phyloP scores from a whole-genome alignment of 2,797 vertebrate species.

The Eospalax fontanierii region DNA sequence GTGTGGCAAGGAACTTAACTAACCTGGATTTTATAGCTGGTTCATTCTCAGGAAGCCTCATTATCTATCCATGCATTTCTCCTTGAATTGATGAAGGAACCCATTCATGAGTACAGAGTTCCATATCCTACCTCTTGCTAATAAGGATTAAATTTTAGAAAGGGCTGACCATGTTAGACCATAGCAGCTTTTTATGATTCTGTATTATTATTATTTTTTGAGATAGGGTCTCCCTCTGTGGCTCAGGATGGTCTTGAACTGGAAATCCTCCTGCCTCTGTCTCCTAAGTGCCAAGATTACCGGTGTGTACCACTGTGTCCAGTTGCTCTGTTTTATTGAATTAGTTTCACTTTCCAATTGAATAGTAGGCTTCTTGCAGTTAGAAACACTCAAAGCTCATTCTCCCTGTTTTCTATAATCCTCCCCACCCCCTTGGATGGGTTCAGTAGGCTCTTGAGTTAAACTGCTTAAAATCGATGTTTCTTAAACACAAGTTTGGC shows the following conservation, averaged over 20 bases:
- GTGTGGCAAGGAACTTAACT: background rate
- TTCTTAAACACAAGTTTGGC: background rate
- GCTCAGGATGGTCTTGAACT: background rate
- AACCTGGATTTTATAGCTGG: background rate
- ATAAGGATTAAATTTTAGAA: background rate
- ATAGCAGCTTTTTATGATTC: background rate
- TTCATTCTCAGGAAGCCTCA: no score
- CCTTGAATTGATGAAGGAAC: no score
- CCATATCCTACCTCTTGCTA: background rate
- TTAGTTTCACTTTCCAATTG: background rate
- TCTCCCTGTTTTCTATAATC: background rate
- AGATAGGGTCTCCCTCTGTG: background rate
- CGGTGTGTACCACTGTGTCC: background rate
- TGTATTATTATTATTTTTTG: background rate
- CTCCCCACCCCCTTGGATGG: background rate
- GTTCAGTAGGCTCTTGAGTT: background rate
- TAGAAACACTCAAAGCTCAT: background rate
- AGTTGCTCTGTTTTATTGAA: background rate
- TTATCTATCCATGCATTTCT: background rate
- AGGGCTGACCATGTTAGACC: background rate
- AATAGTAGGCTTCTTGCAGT: background rate
- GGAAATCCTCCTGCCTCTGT: background rate
- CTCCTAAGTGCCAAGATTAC: background rate
- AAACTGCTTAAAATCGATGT: background rate
- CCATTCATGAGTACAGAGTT: background rate